Evolutionary conservation across 2,113 vertebrate genomes (phyloP), one percentile per base, ranked within the genome.

Genomic region (Glaucidium brasilianum): DNA sequence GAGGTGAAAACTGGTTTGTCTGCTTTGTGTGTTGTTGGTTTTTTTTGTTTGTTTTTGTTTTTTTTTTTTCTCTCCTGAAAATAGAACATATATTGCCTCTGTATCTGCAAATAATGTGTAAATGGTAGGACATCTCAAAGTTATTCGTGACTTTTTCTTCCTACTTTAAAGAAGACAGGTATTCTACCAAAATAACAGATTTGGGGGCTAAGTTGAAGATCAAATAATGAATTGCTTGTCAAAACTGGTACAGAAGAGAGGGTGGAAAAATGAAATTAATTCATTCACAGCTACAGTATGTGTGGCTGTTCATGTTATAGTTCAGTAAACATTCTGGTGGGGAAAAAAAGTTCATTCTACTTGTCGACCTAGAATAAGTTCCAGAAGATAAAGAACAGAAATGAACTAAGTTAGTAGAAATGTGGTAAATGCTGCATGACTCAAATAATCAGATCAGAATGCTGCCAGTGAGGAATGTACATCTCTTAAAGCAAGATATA

Each of bases 171-270:
- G 30, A 32, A 59, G 16, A 27, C 18, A 66, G 12, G 10, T 73
- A 72, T 72, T 93, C 37, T 53, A 66, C 12, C 6, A 68, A 71
- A 78, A 50, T 10, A 80, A 41, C 20, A 62, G 13, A 55, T 74
- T 59, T 2, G 2, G 11, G 16, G 52, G 9, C 32, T 83, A 77
- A 74, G 13, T 11, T 83, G 55, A 74, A 94, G 52, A 91, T 60
- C 43, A 88, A 27, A 82, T 79, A 94, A 87, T 35, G 23, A 77
- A 75, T 87, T 94, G 26, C 49, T 68, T 96, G 74, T 95, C 77
- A 96, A 68, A 96, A 90, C 26, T 7, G 56, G 34, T 53, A 53
- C 13, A 85, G 39, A 81, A 87, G 2, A 84, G 21, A 68, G 4
- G 6, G 10, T 17, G 5, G 27, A 75, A 90, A 83, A 89, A 52